Evolutionary conservation across 2,113 vertebrate species (phyloP).

Genomic region (Dromaius novaehollandiae): DNA sequence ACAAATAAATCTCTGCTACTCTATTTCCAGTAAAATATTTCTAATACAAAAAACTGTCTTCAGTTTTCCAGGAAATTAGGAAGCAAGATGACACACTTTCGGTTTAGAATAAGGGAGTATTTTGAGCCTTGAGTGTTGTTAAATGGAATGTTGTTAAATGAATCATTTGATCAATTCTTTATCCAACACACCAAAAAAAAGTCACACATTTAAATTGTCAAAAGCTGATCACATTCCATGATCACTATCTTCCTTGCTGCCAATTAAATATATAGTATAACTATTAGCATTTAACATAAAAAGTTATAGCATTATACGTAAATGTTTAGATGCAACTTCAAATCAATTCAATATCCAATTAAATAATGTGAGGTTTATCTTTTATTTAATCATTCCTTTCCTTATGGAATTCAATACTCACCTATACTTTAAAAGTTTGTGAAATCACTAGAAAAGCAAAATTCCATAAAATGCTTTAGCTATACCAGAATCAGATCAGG

Average conservation of each 20-base stretch:
- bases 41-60: not conserved
- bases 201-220: not conserved
- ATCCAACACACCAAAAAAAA: not conserved
- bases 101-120: not conserved
- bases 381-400: not conserved
- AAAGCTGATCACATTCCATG: not conserved
- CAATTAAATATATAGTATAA: not conserved
- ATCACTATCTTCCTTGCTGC: not conserved
- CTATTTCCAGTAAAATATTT: not conserved
- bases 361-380: not conserved
- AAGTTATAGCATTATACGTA: not conserved
- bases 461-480: not conserved
- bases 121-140: not conserved
- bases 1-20: not conserved
- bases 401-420: not conserved
- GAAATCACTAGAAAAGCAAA: not conserved
- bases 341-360: not conserved
- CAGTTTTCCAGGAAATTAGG: not conserved
- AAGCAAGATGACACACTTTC: not conserved
- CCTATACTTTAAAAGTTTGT: not conserved
- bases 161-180: not conserved
- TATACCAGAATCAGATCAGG: not conserved
- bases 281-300: not conserved
- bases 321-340: not conserved
- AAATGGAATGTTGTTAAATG: not conserved